These are phyloP conservation scores for Gopherus flavomarginatus DNA, from an alignment of 2,113 vertebrate genomes.

Conservation along the genomic window DNA sequence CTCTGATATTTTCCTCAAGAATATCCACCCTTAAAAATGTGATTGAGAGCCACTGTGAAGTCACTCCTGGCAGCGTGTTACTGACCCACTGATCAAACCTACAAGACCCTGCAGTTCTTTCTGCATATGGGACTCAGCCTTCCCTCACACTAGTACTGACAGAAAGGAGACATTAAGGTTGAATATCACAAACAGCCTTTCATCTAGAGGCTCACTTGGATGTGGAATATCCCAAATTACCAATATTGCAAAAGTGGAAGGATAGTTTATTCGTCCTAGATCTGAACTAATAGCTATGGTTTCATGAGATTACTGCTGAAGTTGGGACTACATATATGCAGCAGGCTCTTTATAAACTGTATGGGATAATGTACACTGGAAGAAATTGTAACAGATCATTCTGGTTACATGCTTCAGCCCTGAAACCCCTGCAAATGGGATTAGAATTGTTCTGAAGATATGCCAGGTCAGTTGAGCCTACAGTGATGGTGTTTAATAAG, in stretches of 20 bases:
- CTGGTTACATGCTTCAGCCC: neutral
- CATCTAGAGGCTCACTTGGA: neutral
- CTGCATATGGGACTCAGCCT: neutral
- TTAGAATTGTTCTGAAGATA: neutral
- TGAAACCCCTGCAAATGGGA: neutral
- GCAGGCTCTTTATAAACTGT: neutral
- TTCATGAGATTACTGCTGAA: neutral
- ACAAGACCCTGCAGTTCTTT: neutral
- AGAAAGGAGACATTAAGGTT: neutral
- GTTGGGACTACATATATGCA: neutral
- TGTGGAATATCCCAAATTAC: neutral
- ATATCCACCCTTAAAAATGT: neutral
- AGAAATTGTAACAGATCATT: neutral
- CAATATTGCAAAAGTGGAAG: neutral
- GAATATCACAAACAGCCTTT: neutral
- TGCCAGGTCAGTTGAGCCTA: neutral
- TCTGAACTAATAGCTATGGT: neutral
- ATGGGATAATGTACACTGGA: neutral
- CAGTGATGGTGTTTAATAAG: neutral
- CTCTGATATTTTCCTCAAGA: neutral
- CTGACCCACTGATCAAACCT: neutral
- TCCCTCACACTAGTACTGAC: neutral
- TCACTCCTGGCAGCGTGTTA: neutral
- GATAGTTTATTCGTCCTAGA: neutral
- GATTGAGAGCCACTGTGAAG: too few species aligned